Evolutionary conservation across 2,888 invertebrate species (phyloP).

Genomic region (Auanema sp.): DNA sequence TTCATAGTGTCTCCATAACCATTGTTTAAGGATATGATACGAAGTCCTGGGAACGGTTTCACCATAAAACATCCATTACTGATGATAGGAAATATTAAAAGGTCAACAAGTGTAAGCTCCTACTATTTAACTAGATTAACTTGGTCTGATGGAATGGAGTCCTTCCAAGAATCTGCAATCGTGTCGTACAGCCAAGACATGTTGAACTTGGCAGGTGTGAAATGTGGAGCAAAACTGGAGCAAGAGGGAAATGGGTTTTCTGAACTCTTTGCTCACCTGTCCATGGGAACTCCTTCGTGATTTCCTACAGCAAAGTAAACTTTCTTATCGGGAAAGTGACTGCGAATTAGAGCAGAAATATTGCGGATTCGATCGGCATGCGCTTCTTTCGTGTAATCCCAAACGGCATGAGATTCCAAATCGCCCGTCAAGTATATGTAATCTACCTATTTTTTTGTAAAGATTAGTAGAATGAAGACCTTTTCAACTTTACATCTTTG

Average conservation of each 20-base stretch:
- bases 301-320: conserved; percentile 93
- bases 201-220: conserved; percentile 42
- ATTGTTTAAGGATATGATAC: conserved; percentile 57
- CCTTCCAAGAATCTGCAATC: conserved; percentile 77
- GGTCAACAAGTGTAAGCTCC: background rate
- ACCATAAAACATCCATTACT: conserved; percentile 80
- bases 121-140: conserved; percentile 35
- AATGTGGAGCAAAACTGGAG: conserved; percentile 66
- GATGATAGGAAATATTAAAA: conserved; percentile 19
- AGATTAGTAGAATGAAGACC: too few relatives aligned
- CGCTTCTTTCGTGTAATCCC: conserved; percentile 46
- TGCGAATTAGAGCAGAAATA: conserved; percentile 36
- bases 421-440: conserved; percentile 54
- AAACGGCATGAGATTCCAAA: conserved; percentile 49
- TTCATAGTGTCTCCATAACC: conserved; percentile 65
- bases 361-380: conserved; percentile 41
- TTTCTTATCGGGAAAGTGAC: conserved; percentile 77
- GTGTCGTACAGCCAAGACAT: conserved; percentile 81
- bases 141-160: conserved; percentile 70
- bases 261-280: conserved; percentile 69
- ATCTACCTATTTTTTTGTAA: conserved; percentile 42
- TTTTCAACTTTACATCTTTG: conserved; percentile 25
- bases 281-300: conserved; percentile 92
- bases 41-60: conserved; percentile 67
- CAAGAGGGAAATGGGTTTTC: background rate